These are phyloP conservation scores for Paralichthys olivaceus DNA, from an alignment of 2,113 vertebrate species.

Conservation along the genomic window DNA sequence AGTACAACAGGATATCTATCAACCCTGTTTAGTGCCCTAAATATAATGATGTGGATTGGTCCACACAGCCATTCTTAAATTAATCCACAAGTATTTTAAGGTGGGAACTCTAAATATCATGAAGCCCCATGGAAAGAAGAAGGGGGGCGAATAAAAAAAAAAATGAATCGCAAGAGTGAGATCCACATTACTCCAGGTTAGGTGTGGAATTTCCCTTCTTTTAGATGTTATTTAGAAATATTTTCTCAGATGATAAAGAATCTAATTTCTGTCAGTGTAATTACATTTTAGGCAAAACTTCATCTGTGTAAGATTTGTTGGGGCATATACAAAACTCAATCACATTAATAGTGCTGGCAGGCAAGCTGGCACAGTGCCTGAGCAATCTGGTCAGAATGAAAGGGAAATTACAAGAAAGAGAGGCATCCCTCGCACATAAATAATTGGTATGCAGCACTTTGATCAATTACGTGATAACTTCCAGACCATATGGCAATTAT, in stretches of 20 bases:
- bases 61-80: constrained; percentile 26
- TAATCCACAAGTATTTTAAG: constrained; percentile 25
- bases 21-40: neutral
- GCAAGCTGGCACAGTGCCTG: constrained; percentile 60
- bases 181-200: constrained; percentile 25
- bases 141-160: neutral
- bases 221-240: constrained; percentile 46
- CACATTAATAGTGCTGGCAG: constrained; percentile 65
- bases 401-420: constrained; percentile 52
- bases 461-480: constrained; percentile 74
- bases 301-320: constrained; percentile 72
- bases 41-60: constrained; percentile 13
- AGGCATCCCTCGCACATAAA: constrained; percentile 39
- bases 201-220: constrained; percentile 21
- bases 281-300: constrained; percentile 69
- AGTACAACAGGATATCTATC: constrained; percentile 11
- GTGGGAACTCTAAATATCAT: constrained; percentile 12
- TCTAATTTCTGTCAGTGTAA: constrained; percentile 55
- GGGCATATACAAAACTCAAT: constrained; percentile 68
- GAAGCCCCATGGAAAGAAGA: neutral
- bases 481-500: constrained; percentile 66
- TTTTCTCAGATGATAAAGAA: constrained; percentile 63
- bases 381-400: constrained; percentile 66
- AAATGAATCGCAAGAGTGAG: constrained; percentile 1
- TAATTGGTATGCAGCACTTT: constrained; percentile 58